Percentiles rank a stretch among this genome's conserved stretches.
Evolutionary conservation across 2,797 vertebrate genomes (phyloP).

Genomic region (Arrhamphus sclerolepis): DNA sequence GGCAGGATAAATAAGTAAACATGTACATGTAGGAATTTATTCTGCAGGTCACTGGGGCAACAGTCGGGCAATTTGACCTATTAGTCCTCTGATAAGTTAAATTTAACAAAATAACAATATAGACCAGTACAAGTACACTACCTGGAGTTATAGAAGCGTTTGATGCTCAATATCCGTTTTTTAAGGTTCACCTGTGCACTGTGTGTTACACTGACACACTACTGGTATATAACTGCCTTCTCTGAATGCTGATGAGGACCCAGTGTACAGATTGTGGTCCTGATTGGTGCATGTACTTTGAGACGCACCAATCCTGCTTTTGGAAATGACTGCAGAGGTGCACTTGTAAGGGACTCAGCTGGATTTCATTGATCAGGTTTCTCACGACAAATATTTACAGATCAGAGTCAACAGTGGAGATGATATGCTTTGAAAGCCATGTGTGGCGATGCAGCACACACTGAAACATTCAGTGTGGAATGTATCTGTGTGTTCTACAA

Average conservation of each 20-base stretch:
- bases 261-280: no score
- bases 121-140: slow-evolving; percentile 6
- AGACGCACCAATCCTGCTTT: neutral
- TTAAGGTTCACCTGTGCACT: neutral
- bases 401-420: slow-evolving; percentile 25
- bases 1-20: no score
- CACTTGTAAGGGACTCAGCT: neutral
- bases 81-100: neutral
- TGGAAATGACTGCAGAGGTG: neutral
- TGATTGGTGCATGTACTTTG: neutral
- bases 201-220: neutral
- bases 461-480: neutral
- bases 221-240: neutral
- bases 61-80: no score
- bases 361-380: slow-evolving; percentile 7
- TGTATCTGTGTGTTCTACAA: no score
- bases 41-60: neutral
- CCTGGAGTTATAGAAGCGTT: slow-evolving; percentile 15
- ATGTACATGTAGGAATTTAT: neutral
- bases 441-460: neutral
- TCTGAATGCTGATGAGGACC: no score
- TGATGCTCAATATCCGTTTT: neutral
- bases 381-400: slow-evolving; percentile 55
- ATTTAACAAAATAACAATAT: neutral
- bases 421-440: neutral